Evolutionary conservation across 1,140 invertebrate species (phyloP).

Genomic region (Thalassaphorura encarpata): DNA sequence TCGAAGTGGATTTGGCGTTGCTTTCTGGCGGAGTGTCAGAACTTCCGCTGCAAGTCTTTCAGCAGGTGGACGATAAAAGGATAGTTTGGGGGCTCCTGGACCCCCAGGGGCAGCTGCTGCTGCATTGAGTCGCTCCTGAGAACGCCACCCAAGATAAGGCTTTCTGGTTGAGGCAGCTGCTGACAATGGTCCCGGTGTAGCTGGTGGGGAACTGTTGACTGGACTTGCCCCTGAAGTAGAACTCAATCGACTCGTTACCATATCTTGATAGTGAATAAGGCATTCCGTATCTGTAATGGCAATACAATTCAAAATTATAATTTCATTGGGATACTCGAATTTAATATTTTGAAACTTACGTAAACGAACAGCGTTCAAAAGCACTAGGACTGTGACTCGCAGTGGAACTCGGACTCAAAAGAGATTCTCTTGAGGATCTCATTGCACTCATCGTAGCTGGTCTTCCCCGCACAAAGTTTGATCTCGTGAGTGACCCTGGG

Average conservation of each 20-base stretch:
- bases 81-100: constrained; percentile 7
- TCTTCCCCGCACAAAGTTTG: constrained; percentile 30
- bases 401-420: constrained; percentile 33
- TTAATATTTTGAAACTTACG: constrained; percentile 23
- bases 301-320: constrained; percentile 4
- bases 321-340: neutral
- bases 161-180: constrained; percentile 52
- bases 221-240: constrained; percentile 22
- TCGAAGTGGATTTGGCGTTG: constrained; percentile 1
- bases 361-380: constrained; percentile 31
- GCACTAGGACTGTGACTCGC: constrained; percentile 32
- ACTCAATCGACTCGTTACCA: constrained; percentile 25
- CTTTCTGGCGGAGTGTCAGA: constrained; percentile 6
- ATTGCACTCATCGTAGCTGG: constrained; percentile 32
- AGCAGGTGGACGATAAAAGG: constrained; percentile 24
- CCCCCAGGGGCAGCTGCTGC: constrained; percentile 35
- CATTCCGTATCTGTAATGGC: constrained; percentile 28
- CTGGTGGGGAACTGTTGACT: constrained; percentile 44
- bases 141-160: constrained; percentile 80
- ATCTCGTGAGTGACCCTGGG: constrained; percentile 28
- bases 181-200: constrained; percentile 40
- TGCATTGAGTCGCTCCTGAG: constrained; percentile 58
- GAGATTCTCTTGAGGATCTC: constrained; percentile 34
- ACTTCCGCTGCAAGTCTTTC: constrained; percentile 25
- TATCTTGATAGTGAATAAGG: constrained; percentile 25